phyloP scores from a whole-genome alignment of 2,113 vertebrate species.

The Heterocephalus glaber region DNA sequence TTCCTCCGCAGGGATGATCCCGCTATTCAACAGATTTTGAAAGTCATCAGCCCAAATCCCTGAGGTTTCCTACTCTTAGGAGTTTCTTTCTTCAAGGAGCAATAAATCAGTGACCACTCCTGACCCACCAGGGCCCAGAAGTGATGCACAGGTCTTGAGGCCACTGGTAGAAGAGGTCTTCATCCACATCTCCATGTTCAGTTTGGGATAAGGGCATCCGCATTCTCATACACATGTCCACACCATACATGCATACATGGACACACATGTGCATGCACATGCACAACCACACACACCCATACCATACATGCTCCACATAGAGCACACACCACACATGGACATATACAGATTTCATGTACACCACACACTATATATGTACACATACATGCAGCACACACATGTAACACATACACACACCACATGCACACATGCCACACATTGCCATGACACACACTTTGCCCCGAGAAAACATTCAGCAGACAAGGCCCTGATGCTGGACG shows the following conservation, averaged over 20 bases:
- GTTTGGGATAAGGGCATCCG: neutral
- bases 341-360: neutral
- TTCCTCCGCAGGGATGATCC: neutral
- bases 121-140: neutral
- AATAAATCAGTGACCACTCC: neutral
- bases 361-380: neutral
- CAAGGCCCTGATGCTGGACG: no score
- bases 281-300: neutral
- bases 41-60: neutral
- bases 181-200: rapidly evolving
- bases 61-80: neutral
- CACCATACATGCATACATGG: neutral
- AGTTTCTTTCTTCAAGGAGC: neutral
- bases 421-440: neutral
- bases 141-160: neutral
- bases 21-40: neutral
- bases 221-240: neutral
- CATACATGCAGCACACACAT: neutral
- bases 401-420: neutral
- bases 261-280: neutral
- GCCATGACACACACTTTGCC: neutral
- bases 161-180: neutral
- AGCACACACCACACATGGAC: neutral
- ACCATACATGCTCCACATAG: no score
- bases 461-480: neutral